phyloP scores from a whole-genome alignment of 2,888 invertebrate genomes.

The Argyresthia goedartella region DNA sequence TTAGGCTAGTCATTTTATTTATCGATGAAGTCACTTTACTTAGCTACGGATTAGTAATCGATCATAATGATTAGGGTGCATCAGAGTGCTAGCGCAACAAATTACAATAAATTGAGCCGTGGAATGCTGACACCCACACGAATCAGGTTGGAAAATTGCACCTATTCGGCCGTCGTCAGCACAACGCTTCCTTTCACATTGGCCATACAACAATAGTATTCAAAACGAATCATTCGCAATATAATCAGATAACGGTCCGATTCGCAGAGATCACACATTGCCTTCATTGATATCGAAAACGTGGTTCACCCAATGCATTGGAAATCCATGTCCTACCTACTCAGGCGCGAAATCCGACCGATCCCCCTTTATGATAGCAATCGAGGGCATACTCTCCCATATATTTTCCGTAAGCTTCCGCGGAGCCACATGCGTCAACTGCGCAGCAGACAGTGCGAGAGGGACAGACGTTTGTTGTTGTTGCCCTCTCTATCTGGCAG shows the following conservation, averaged over 20 bases:
- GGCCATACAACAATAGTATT: constrained; percentile 15
- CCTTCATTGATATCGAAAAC: constrained; percentile 22
- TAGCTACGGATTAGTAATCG: too few relatives aligned
- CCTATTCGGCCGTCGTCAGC: constrained; percentile 23
- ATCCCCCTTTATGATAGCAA: constrained; percentile 33
- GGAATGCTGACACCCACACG: constrained; percentile 20
- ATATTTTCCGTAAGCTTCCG: constrained; percentile 43
- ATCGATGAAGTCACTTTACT: too few relatives aligned
- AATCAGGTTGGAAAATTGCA: constrained; percentile 56
- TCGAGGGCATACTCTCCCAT: constrained; percentile 10
- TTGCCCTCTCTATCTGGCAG: constrained; percentile 44
- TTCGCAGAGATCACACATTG: constrained; percentile 19
- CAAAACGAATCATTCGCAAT: not conserved
- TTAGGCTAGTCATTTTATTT: too few relatives aligned
- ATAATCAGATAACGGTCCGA: not conserved
- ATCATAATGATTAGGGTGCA: too few relatives aligned
- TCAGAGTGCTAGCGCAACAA: not conserved
- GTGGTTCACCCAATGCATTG: constrained; percentile 22
- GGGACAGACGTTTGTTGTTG: constrained; percentile 55
- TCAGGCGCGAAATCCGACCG: constrained; percentile 7
- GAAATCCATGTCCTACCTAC: not conserved
- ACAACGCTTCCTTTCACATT: constrained; percentile 43
- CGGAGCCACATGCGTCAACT: constrained; percentile 49
- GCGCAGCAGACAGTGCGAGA: constrained; percentile 55
- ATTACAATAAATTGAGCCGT: not conserved